phyloP scores from a whole-genome alignment of 2,797 vertebrate species.

The Hydrophis major region DNA sequence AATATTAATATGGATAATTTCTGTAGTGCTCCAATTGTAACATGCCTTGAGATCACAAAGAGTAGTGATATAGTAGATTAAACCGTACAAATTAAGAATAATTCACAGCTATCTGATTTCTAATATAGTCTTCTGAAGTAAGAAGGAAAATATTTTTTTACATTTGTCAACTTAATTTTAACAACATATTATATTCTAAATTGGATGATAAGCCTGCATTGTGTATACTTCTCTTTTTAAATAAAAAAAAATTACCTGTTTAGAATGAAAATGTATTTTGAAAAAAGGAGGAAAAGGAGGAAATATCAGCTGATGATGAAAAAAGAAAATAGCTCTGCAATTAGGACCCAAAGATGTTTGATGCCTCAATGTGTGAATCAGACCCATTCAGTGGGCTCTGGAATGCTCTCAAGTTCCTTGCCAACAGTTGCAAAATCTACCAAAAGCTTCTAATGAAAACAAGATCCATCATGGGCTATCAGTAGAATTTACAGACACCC shows the following conservation, averaged over 20 bases:
- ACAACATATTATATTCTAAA: not conserved
- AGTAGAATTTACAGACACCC: not conserved
- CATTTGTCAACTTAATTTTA: not conserved
- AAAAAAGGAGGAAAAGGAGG: not conserved
- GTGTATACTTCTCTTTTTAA: not conserved
- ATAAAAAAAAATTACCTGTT: not conserved
- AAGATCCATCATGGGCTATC: not conserved
- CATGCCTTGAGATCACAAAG: not conserved
- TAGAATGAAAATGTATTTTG: not conserved
- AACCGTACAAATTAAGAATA: not conserved
- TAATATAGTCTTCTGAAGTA: not conserved
- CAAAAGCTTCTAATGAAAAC: not conserved
- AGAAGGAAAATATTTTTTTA: not conserved
- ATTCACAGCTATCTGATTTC: not conserved
- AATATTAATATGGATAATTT: not conserved
- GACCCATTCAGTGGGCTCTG: slow-evolving; percentile 54
- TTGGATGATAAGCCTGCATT: not conserved
- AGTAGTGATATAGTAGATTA: not conserved
- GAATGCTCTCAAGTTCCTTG: slow-evolving; percentile 42
- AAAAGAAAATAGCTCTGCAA: not conserved
- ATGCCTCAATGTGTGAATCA: slow-evolving; percentile 25
- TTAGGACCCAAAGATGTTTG: not conserved
- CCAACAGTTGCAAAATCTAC: slow-evolving; percentile 50
- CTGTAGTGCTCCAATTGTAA: not conserved
- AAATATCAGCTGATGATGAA: not conserved